Evolutionary conservation across 2,888 invertebrate species (phyloP).

Genomic region (Eupithecia subumbrata): DNA sequence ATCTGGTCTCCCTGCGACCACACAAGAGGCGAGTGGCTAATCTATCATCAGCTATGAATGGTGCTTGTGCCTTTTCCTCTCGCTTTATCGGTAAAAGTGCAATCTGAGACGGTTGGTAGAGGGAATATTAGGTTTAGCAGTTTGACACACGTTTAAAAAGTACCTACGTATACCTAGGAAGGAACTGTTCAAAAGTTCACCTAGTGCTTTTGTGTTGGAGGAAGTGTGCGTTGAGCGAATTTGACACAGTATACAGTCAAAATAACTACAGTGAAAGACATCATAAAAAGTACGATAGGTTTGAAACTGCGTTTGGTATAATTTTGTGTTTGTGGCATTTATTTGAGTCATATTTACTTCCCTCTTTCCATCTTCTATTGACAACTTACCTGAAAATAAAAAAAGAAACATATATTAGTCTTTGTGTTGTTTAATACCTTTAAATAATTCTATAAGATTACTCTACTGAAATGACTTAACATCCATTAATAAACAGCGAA

Average conservation of each 20-base stretch:
- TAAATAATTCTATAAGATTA: not conserved
- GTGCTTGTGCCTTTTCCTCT: constrained; percentile 36
- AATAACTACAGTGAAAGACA: not conserved
- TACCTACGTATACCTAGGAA: not conserved
- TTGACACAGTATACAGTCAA: not conserved
- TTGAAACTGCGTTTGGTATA: not conserved
- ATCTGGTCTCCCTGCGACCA: constrained; percentile 28
- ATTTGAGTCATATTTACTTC: not conserved
- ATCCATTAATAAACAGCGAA: constrained; percentile 20
- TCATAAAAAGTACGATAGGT: not conserved
- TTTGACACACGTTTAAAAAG: constrained; percentile 8
- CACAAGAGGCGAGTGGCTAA: constrained; percentile 41
- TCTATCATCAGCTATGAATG: constrained; percentile 40
- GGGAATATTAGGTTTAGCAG: not conserved
- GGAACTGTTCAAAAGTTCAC: not conserved
- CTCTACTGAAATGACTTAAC: not conserved
- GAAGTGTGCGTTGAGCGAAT: not conserved
- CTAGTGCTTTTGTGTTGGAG: not conserved
- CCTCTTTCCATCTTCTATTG: not conserved
- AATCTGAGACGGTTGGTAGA: constrained; percentile 16
- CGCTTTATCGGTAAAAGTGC: constrained; percentile 25
- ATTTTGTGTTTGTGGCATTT: not conserved
- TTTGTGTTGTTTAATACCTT: not conserved
- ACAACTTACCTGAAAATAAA: constrained; percentile 36
- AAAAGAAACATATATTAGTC: not conserved